phyloP scores from a whole-genome alignment of 1,140 invertebrate species.

The Drosophila ironensis region DNA sequence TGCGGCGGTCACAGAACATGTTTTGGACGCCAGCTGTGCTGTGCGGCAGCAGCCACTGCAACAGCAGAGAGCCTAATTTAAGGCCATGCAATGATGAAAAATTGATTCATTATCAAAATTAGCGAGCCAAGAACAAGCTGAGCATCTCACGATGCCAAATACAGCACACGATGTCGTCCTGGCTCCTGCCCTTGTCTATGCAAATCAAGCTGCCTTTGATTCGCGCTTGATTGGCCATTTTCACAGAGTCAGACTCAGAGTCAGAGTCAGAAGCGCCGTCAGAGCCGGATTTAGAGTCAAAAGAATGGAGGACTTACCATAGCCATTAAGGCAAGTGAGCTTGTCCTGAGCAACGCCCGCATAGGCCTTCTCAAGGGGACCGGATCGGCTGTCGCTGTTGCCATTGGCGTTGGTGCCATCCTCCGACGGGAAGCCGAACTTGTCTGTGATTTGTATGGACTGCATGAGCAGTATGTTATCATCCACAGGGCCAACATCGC shows the following conservation, averaged over 20 bases:
- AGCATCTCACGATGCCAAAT: slow-evolving; percentile 61
- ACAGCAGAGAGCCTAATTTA: not conserved
- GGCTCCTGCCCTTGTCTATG: slow-evolving; percentile 61
- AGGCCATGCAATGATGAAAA: slow-evolving; percentile 66
- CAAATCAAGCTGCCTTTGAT: slow-evolving; percentile 68
- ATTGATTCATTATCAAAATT: slow-evolving; percentile 81
- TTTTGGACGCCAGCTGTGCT: slow-evolving; percentile 26
- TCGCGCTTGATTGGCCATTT: slow-evolving; percentile 74
- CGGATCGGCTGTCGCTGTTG: slow-evolving; percentile 40
- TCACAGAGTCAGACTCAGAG: slow-evolving; percentile 45
- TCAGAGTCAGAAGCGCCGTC: not conserved
- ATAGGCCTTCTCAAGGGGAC: slow-evolving; percentile 73
- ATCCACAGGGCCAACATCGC: slow-evolving; percentile 82
- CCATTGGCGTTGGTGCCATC: slow-evolving; percentile 46
- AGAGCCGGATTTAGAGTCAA: not conserved
- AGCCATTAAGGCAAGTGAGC: slow-evolving; percentile 81
- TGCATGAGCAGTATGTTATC: slow-evolving; percentile 94
- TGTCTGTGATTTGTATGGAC: slow-evolving; percentile 95
- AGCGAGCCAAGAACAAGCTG: slow-evolving; percentile 73
- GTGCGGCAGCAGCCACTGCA: not conserved
- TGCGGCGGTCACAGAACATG: slow-evolving; percentile 42
- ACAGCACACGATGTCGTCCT: slow-evolving; percentile 39
- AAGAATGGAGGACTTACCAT: slow-evolving; percentile 69
- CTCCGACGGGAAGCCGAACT: slow-evolving; percentile 90
- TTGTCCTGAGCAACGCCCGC: slow-evolving; percentile 75